Evolutionary conservation across 2,888 invertebrate genomes (phyloP).

Genomic region (Amphipyra berbera): DNA sequence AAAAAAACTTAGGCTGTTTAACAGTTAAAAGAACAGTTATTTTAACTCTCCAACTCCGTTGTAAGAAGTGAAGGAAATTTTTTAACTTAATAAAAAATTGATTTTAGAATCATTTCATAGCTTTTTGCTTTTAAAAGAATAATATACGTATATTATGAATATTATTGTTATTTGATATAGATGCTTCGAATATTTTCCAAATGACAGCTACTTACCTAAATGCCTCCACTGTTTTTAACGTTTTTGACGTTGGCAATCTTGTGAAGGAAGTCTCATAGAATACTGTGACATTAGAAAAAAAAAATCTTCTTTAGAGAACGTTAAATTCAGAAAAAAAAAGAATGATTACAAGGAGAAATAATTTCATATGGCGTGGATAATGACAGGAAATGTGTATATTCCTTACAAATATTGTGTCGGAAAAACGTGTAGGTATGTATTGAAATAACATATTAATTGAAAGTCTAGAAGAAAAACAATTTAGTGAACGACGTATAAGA

Average conservation of each 20-base stretch:
- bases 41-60: conserved; percentile 61
- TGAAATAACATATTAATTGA: too few species aligned
- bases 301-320: too few species aligned
- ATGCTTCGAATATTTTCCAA: conserved; percentile 57
- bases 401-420: too few species aligned
- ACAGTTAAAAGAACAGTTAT: conserved; percentile 76
- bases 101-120: conserved; percentile 67
- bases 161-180: conserved; percentile 69
- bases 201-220: conserved; percentile 19
- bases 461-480: too few species aligned
- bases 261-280: background rate
- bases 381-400: too few species aligned
- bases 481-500: too few species aligned
- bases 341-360: too few species aligned
- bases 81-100: conserved; percentile 57
- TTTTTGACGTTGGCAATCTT: conserved; percentile 5
- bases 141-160: conserved; percentile 74
- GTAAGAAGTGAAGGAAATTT: conserved; percentile 53
- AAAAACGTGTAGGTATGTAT: too few species aligned
- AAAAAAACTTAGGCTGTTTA: conserved; percentile 82
- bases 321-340: too few species aligned
- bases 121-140: conserved; percentile 77
- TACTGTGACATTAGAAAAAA: too few species aligned
- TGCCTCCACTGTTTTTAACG: background rate
- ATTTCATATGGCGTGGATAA: too few species aligned